Base-by-base conservation (phyloP, 2,888 invertebrate genomes). In the Drosophila longiperda region DNA sequence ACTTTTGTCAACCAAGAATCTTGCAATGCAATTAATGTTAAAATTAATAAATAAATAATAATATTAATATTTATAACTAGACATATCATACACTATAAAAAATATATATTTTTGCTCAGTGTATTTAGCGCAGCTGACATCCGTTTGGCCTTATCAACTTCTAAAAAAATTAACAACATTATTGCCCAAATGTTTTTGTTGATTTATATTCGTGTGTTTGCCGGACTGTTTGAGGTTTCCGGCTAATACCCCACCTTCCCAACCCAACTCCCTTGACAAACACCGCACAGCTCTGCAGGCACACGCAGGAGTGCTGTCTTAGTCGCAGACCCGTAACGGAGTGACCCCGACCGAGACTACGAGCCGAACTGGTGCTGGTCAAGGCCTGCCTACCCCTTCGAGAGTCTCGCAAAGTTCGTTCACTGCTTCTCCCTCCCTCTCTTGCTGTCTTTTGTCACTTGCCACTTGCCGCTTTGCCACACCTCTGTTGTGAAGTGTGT, bases 161-260 rank as follows among this genome's bases (percentile, higher is more conserved):
- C 80, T 90, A 85, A 87, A 87, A 88, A 89, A 90, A 87, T 90
- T 82, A 90, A 87, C 88, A 90, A 88, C 86, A 83, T 87, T 87
- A 90, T 88, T 79, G 68, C 69, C 66, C 66, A 85, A 87, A 82
- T 90, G 90, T 71, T 76, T 74, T 81, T 76, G 73, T 86, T 79
- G 75, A 75, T 83, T 79, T 79, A 71, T 74, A 68, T 71, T 62
- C 57, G 66, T 78, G 59, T 74, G 71, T 53, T 77, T 69, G 66
- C 74, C 61, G 59, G 34, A 69, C 80, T 69, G 48, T 53, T 73
- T 50, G 65, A 73, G 72, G 60, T 75, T 74, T 62, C 73, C 67
- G 73, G 52, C 52, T 32, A 32, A 3, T 20, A 23, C 34, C 20
- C 11, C 15, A 23, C 26, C 29, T 17, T 20, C 42, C 29, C 2